phyloP scores from a whole-genome alignment of 2,888 invertebrate genomes.

The Brenthis hecate region DNA sequence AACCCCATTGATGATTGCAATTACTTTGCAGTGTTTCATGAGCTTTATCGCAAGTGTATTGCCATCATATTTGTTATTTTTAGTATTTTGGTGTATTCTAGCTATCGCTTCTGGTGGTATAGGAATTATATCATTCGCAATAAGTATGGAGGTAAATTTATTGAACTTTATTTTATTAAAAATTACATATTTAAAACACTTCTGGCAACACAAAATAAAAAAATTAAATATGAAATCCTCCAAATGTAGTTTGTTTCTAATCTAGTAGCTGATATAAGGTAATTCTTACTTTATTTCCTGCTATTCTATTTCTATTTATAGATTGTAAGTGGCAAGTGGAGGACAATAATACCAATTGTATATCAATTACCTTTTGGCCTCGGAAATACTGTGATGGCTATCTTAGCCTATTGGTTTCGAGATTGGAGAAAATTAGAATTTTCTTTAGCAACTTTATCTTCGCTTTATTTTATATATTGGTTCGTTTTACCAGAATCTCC shows the following conservation, averaged over 20 bases:
- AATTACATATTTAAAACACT: too few species aligned
- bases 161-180: too few species aligned
- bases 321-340: slow-evolving; percentile 83
- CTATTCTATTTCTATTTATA: slow-evolving; percentile 43
- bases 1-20: slow-evolving; percentile 78
- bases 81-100: slow-evolving; percentile 78
- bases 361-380: slow-evolving; percentile 85
- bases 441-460: slow-evolving; percentile 75
- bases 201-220: too few species aligned
- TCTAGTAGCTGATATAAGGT: too few species aligned
- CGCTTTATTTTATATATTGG: slow-evolving; percentile 72
- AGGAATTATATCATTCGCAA: slow-evolving; percentile 85
- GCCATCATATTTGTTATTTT: slow-evolving; percentile 79
- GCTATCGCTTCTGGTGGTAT: slow-evolving; percentile 85
- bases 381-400: slow-evolving; percentile 82
- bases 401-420: slow-evolving; percentile 79
- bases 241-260: too few species aligned
- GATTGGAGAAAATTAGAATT: slow-evolving; percentile 85
- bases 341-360: slow-evolving; percentile 83
- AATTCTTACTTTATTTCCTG: too few species aligned
- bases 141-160: slow-evolving; percentile 82
- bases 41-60: slow-evolving; percentile 79
- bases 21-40: slow-evolving; percentile 77
- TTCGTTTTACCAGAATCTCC: slow-evolving; percentile 84
- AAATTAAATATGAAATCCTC: too few species aligned